Evolutionary conservation across 2,888 invertebrate species (phyloP).

Genomic region (Alviniconcha strummeri): DNA sequence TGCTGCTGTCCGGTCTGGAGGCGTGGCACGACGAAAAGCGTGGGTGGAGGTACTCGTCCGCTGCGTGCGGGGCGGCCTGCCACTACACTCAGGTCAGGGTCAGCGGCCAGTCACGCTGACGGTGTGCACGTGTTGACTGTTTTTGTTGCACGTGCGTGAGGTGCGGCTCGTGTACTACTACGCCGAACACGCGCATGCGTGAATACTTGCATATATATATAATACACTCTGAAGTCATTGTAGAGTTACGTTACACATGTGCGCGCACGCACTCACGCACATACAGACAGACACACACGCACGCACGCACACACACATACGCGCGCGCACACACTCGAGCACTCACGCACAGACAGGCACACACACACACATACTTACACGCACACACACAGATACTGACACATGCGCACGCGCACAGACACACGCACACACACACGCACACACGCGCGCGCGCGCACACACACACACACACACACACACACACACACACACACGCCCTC

Average conservation of each 20-base stretch:
- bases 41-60: slow-evolving; percentile 47
- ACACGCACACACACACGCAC: background rate
- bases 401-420: background rate
- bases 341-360: background rate
- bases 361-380: background rate
- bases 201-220: no score
- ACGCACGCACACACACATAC: background rate
- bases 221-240: no score
- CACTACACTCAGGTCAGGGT: slow-evolving; percentile 61
- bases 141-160: background rate
- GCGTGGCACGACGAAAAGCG: slow-evolving; percentile 60
- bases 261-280: no score
- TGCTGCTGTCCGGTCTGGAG: slow-evolving; percentile 42
- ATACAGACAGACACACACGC: no score
- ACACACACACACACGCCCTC: background rate
- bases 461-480: background rate
- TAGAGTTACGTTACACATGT: no score
- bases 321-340: background rate
- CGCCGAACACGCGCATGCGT: background rate
- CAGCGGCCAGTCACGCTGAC: background rate
- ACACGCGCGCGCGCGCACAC: background rate
- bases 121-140: background rate
- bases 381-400: background rate
- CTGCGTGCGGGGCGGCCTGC: slow-evolving; percentile 55
- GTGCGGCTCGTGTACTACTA: background rate